Evolutionary conservation across 1,140 invertebrate genomes (phyloP).

Genomic region (Cepaea nemoralis): DNA sequence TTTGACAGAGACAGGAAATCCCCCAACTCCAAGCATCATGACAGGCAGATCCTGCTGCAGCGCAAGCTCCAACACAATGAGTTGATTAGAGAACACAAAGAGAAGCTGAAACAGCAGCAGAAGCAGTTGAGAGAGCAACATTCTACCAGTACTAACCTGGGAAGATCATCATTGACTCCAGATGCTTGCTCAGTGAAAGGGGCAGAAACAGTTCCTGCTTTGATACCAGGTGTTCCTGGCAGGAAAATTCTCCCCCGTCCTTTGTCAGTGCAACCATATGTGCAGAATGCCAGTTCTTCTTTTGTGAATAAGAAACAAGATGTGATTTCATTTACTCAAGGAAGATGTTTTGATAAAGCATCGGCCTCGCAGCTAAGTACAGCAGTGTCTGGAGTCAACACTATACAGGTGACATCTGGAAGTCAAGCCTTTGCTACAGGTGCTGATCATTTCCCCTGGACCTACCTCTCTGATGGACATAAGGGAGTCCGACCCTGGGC

Average conservation of each 20-base stretch:
- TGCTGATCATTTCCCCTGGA: neutral
- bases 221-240: conserved; percentile 39
- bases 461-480: neutral
- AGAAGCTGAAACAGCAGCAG: conserved; percentile 76
- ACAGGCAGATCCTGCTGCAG: conserved; percentile 78
- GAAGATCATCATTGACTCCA: neutral
- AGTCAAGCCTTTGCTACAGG: no score
- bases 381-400: neutral
- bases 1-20: conserved; percentile 17
- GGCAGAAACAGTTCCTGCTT: neutral
- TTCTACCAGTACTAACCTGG: neutral
- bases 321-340: neutral
- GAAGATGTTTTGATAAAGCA: neutral
- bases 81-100: conserved; percentile 80
- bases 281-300: neutral
- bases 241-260: conserved; percentile 20
- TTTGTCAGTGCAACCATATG: conserved; percentile 13
- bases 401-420: neutral
- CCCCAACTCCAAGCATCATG: conserved; percentile 72
- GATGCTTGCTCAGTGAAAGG: neutral
- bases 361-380: neutral
- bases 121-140: conserved; percentile 40
- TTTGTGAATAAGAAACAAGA: neutral
- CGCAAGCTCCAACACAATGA: conserved; percentile 81
- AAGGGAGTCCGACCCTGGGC: neutral